A percentile compares a stretch with the other conserved stretches of the same genome.
Evolutionary conservation across 1,140 invertebrate genomes (phyloP).

Genomic region (Drusus annulatus): DNA sequence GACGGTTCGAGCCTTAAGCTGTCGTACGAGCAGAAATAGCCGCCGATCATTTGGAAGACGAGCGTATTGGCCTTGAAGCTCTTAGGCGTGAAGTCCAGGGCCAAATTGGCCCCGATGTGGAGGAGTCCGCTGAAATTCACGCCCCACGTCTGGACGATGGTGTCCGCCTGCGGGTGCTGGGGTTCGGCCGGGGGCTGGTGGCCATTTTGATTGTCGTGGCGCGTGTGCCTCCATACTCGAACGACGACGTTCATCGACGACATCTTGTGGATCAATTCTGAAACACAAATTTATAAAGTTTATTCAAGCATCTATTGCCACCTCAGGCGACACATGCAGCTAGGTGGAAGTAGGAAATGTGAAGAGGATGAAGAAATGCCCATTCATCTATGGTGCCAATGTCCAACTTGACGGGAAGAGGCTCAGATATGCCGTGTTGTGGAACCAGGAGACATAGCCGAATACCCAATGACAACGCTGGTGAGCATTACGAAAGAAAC

Average conservation of each 20-base stretch:
- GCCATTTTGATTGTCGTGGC: constrained; percentile 46
- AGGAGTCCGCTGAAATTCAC: constrained; percentile 87
- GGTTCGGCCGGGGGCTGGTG: constrained; percentile 1
- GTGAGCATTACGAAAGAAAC: no score
- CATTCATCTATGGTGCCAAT: no score
- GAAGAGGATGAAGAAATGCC: no score
- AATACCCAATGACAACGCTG: no score
- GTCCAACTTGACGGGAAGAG: no score
- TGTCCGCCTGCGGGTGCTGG: constrained; percentile 63
- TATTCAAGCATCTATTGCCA: no score
- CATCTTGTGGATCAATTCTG: constrained; percentile 61
- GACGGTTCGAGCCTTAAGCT: constrained; percentile 70
- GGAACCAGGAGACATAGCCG: no score
- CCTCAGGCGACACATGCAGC: no score
- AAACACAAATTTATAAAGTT: constrained; percentile 18
- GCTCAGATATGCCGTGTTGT: no score
- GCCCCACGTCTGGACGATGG: constrained; percentile 84
- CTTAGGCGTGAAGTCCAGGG: constrained; percentile 78
- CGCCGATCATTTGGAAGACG: constrained; percentile 90
- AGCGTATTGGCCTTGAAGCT: constrained; percentile 85
- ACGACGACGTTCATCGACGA: constrained; percentile 73
- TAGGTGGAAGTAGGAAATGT: no score
- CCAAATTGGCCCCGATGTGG: constrained; percentile 83
- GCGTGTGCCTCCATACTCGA: constrained; percentile 72
- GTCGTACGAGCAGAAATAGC: constrained; percentile 83